phyloP scores from a whole-genome alignment of 2,113 vertebrate species.

The Aramus guarauna region DNA sequence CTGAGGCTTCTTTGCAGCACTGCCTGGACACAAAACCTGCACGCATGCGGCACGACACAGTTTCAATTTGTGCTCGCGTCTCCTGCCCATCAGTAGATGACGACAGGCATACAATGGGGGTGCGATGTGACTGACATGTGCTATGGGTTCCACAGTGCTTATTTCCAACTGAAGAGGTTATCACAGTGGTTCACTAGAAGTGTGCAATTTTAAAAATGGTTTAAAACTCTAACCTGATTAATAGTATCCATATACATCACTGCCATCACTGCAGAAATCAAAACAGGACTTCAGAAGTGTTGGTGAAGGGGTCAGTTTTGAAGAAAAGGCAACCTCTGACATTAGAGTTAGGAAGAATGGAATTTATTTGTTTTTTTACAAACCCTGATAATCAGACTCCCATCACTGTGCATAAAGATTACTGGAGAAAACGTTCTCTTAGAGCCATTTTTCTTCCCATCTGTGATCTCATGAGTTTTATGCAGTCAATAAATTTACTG shows the following conservation, averaged over 20 bases:
- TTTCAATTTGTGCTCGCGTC: neutral
- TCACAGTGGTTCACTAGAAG: neutral
- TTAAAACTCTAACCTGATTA: neutral
- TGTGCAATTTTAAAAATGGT: neutral
- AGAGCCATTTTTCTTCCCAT: neutral
- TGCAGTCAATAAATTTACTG: neutral
- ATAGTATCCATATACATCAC: neutral
- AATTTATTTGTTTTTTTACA: neutral
- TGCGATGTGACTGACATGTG: accelerated
- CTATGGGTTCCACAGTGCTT: neutral
- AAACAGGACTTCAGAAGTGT: neutral
- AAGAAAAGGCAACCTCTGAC: neutral
- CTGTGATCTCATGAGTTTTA: neutral
- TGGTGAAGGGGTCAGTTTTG: neutral
- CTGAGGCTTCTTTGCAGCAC: neutral
- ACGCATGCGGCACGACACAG: neutral
- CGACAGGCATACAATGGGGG: neutral
- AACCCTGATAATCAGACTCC: neutral
- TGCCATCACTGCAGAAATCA: neutral
- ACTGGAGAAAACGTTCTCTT: neutral
- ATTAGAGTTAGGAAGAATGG: neutral
- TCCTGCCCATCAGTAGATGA: neutral
- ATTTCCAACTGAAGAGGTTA: neutral
- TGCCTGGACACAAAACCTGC: neutral
- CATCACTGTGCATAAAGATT: neutral